phyloP scores from a whole-genome alignment of 1,140 invertebrate species.

The Drosophila lowei region DNA sequence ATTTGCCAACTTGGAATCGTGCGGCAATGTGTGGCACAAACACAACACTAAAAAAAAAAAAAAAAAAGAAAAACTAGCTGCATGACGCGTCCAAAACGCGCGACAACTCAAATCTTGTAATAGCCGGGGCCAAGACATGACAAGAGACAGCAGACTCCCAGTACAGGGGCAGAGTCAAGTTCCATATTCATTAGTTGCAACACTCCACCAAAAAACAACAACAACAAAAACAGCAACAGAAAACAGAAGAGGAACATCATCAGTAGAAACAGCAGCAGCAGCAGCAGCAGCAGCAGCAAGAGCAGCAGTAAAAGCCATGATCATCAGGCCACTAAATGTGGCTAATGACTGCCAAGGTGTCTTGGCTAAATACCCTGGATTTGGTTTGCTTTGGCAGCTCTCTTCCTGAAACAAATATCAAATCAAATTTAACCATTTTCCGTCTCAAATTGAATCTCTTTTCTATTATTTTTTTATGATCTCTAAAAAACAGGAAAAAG shows the following conservation, averaged over 20 bases:
- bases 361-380: conserved; percentile 50
- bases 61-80: conserved; percentile 61
- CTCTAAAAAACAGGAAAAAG: conserved; percentile 43
- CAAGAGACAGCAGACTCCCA: conserved; percentile 43
- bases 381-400: conserved; percentile 5
- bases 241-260: conserved; percentile 12
- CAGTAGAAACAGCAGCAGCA: conserved; percentile 19
- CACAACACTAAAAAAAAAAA: conserved; percentile 11
- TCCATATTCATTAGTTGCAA: conserved; percentile 79
- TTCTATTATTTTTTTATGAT: conserved; percentile 37
- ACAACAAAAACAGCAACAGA: conserved; percentile 18
- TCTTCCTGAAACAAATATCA: conserved; percentile 7
- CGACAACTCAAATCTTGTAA: conserved; percentile 73
- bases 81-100: conserved; percentile 77
- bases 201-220: conserved; percentile 21
- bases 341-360: conserved; percentile 69
- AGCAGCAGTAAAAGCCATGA: conserved; percentile 46
- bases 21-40: conserved; percentile 75
- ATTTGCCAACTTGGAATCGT: conserved; percentile 70
- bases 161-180: conserved; percentile 62
- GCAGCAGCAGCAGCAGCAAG: conserved; percentile 8
- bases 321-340: conserved; percentile 62
- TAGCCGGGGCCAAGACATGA: conserved; percentile 60
- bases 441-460: conserved; percentile 32
- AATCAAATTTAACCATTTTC: conserved; percentile 33